phyloP scores from a whole-genome alignment of 1,140 invertebrate species.

The Drosophila chauvacae region DNA sequence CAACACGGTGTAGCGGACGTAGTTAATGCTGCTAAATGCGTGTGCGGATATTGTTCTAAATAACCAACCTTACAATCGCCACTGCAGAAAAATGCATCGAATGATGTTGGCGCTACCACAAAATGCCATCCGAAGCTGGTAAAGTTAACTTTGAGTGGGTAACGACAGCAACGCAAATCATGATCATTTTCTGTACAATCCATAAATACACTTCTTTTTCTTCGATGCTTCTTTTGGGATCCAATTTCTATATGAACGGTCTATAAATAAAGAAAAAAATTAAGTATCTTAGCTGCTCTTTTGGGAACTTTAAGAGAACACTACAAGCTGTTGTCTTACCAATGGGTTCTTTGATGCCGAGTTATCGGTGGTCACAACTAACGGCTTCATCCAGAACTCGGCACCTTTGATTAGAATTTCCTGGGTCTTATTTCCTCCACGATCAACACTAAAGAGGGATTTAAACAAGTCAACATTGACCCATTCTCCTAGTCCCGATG shows the following conservation, averaged over 20 bases:
- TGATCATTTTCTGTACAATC: conserved; percentile 85
- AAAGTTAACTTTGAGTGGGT: conserved; percentile 97
- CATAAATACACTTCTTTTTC: conserved; percentile 87
- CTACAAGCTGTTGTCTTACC: conserved; percentile 31
- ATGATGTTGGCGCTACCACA: conserved; percentile 98
- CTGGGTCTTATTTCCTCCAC: conserved; percentile 89
- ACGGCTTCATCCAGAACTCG: conserved; percentile 85
- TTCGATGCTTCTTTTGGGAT: conserved; percentile 88
- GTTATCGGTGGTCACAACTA: conserved; percentile 66
- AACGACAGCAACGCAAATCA: conserved; percentile 94
- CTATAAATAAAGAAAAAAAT: conserved; percentile 85
- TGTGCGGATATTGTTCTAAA: conserved; percentile 95
- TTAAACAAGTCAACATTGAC: conserved; percentile 89
- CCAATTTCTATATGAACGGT: conserved; percentile 92
- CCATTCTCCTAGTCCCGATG: conserved; percentile 88
- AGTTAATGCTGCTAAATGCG: conserved; percentile 94
- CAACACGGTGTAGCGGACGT: conserved; percentile 93
- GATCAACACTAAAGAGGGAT: conserved; percentile 88
- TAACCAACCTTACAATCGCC: conserved; percentile 97
- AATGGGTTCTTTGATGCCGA: conserved; percentile 51
- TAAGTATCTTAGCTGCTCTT: neutral
- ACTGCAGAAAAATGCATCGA: conserved; percentile 98
- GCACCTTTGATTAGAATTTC: conserved; percentile 90
- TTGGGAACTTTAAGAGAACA: neutral
- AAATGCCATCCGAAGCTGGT: conserved; percentile 99